Evolutionary conservation across 2,797 vertebrate species (phyloP), one percentile per base, ranked within the genome.

Genomic region (Gallinago stenura): DNA sequence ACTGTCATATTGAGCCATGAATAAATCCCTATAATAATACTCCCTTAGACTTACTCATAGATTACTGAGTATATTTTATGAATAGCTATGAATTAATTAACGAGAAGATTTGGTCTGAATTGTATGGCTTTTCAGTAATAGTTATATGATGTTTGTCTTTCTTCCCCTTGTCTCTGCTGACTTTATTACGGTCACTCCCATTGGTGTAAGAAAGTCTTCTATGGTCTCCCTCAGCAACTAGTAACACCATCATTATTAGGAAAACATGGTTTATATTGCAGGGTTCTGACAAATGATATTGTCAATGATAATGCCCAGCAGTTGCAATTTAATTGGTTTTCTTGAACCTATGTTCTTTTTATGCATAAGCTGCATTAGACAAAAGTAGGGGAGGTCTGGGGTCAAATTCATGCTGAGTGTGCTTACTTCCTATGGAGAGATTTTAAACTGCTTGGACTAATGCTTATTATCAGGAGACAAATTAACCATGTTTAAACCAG

Each of bases 401-500:
- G 80, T 95, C 90, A 93, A 72, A 88, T 87, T 95, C 72, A 77
- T 84, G 76, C 91, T 95, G 79, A 60, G 50, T 80, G 76, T 93
- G 39, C 71, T 94, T 95, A n/a, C 77, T 91, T 96, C 80, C 68
- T 84, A 43, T 6, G 2, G 79, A 85, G 89, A 80, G 43, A 58
- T 83, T 78, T 90, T 90, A 50, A 91, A 90, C 61, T 85, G 66
- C 57, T 70, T 83, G 43, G 45, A 88, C 82, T 87, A 15, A 48
- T 95, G 79, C 68, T 95, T 70, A 87, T 87, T 90, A 89, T 94
- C 77, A 89, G 90, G 65, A 93, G 64, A 57, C 33, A 86, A 90
- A 94, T 68, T 84, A 93, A 71, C 56, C 20, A 17, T 56, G 7
- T 87, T 72, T 66, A 62, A 93, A 80, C 11, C 9, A 61, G 39